Evolutionary conservation across 2,888 invertebrate genomes (phyloP).

Genomic region (Malthinus seriepunctatus): DNA sequence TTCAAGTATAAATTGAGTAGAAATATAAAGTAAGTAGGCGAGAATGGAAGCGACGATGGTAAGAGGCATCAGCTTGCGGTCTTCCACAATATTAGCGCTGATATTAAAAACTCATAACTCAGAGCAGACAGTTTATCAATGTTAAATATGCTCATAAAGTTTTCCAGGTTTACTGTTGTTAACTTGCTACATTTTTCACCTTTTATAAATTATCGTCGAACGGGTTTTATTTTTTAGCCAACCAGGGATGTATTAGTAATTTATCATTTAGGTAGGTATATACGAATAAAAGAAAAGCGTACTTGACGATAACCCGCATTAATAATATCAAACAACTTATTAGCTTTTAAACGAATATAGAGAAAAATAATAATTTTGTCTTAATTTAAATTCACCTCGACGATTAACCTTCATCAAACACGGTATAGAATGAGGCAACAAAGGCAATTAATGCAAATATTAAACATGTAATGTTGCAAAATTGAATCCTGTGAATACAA

Average conservation of each 20-base stretch:
- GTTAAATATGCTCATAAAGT: conserved; percentile 33
- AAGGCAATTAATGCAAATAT: conserved; percentile 25
- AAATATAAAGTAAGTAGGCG: conserved; percentile 18
- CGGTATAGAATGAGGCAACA: conserved; percentile 17
- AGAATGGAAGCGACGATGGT: conserved; percentile 30
- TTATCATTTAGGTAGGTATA: conserved; percentile 2
- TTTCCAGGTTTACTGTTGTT: conserved; percentile 26
- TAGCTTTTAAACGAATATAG: no score
- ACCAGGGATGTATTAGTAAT: conserved; percentile 12
- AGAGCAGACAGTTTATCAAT: conserved; percentile 45
- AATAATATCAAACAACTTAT: neutral
- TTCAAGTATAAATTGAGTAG: conserved; percentile 33
- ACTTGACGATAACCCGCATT: no score
- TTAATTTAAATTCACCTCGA: conserved; percentile 14
- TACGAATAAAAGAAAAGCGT: no score
- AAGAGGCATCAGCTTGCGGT: conserved; percentile 31
- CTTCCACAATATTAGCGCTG: conserved; percentile 41
- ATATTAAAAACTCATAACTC: conserved; percentile 50
- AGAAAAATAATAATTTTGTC: no score
- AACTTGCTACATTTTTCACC: conserved; percentile 27
- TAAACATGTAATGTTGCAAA: conserved; percentile 29
- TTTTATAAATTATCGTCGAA: conserved; percentile 21
- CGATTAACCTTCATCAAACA: conserved; percentile 24
- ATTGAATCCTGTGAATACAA: conserved; percentile 19
- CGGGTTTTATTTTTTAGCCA: conserved; percentile 6